Percentiles rank a stretch among this genome's conserved stretches.
Evolutionary conservation across 1,140 invertebrate species (phyloP).

Genomic region (Leptoteleia sp.): DNA sequence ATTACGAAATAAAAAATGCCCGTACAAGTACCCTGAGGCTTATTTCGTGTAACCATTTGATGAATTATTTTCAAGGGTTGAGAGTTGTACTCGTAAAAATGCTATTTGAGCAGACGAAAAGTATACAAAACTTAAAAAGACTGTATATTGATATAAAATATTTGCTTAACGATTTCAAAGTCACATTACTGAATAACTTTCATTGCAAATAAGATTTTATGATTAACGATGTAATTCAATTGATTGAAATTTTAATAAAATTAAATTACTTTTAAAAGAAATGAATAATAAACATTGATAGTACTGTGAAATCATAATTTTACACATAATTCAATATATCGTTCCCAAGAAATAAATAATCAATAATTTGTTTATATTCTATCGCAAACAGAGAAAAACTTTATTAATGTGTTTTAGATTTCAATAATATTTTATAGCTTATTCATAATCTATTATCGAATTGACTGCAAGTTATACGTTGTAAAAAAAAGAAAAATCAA

Average conservation of each 20-base stretch:
- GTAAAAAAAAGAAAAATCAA: no score
- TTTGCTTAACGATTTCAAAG: not conserved
- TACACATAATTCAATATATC: no score
- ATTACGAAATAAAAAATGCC: slow-evolving; percentile 61
- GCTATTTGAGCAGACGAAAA: slow-evolving; percentile 47
- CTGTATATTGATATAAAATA: slow-evolving; percentile 13
- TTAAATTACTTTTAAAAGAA: not conserved
- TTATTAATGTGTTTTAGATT: slow-evolving; percentile 18
- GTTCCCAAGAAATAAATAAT: no score
- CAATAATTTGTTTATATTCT: not conserved
- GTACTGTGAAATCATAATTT: slow-evolving; percentile 14
- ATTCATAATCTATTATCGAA: no score
- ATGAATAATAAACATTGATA: not conserved
- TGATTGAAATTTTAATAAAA: not conserved
- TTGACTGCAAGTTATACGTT: no score
- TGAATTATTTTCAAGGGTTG: slow-evolving; percentile 20
- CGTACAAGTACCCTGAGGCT: slow-evolving; percentile 55
- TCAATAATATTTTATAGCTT: no score
- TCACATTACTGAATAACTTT: slow-evolving; percentile 11
- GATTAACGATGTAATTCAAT: no score
- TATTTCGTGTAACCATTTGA: slow-evolving; percentile 29
- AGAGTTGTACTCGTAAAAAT: slow-evolving; percentile 37
- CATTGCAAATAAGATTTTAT: not conserved
- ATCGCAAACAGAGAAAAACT: not conserved
- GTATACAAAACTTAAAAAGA: slow-evolving; percentile 19